Percentiles rank a stretch among this genome's conserved stretches.
phyloP scores from a whole-genome alignment of 2,113 vertebrate species.

The Cynopterus brachyotis region DNA sequence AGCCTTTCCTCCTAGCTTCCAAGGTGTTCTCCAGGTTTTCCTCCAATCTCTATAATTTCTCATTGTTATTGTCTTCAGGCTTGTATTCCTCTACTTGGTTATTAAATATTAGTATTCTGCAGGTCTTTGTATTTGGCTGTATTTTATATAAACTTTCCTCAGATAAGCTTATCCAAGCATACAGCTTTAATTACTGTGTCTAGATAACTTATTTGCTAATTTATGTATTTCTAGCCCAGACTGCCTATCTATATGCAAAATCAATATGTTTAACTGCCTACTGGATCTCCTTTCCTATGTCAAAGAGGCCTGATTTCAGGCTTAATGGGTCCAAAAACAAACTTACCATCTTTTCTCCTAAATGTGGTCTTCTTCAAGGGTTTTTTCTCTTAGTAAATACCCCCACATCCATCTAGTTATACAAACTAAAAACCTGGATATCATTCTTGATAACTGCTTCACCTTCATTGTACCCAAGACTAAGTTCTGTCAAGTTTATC shows the following conservation, averaged over 20 bases:
- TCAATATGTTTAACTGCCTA: neutral
- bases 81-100: neutral
- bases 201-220: neutral
- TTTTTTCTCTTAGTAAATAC: neutral
- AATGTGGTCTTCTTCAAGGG: neutral
- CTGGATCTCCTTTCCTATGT: neutral
- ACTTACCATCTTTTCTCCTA: neutral
- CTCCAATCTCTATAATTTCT: neutral
- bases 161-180: neutral
- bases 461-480: neutral
- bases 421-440: neutral
- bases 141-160: neutral
- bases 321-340: neutral
- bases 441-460: neutral
- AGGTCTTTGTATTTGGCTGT: neutral
- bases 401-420: neutral
- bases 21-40: neutral
- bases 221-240: neutral
- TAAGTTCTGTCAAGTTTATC: neutral
- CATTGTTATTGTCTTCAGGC: neutral
- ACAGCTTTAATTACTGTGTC: neutral
- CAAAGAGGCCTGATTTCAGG: neutral
- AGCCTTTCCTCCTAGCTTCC: neutral
- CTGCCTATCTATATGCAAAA: neutral
- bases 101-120: neutral